phyloP scores from a whole-genome alignment of 2,888 invertebrate species.

The Dolichomitus sp. region DNA sequence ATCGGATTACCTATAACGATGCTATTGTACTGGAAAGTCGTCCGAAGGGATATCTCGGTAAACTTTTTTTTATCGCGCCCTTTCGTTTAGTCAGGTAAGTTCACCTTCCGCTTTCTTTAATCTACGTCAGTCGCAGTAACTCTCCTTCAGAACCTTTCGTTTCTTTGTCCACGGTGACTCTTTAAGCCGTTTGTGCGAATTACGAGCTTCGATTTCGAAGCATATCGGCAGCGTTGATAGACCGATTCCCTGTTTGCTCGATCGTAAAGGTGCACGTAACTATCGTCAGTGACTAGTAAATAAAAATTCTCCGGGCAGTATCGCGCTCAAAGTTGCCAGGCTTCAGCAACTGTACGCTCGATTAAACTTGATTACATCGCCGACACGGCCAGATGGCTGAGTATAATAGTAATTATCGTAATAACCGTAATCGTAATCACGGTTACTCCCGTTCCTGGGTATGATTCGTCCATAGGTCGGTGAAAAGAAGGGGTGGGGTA shows the following conservation, averaged over 20 bases:
- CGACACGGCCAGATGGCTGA: slow-evolving; percentile 48
- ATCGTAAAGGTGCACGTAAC: not conserved
- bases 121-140: not conserved
- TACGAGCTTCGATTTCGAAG: not conserved
- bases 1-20: not conserved
- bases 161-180: not conserved
- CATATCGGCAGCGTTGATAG: not conserved
- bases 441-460: slow-evolving; percentile 54
- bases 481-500: slow-evolving; percentile 37
- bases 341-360: slow-evolving; percentile 49
- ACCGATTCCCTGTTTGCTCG: not conserved
- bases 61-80: not conserved
- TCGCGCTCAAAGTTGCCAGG: not conserved
- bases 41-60: not conserved
- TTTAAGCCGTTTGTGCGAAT: not conserved
- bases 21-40: not conserved
- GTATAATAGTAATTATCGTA: slow-evolving; percentile 67
- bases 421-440: slow-evolving; percentile 65
- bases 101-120: not conserved
- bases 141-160: not conserved
- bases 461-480: slow-evolving; percentile 51
- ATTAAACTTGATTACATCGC: slow-evolving; percentile 66
- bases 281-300: not conserved
- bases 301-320: slow-evolving; percentile 24
- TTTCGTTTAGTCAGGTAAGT: not conserved